A percentile compares a stretch with the other conserved stretches of the same genome.
These are phyloP conservation scores for Lasius platythorax DNA, from an alignment of 2,888 invertebrate genomes.

Conservation along the genomic window DNA sequence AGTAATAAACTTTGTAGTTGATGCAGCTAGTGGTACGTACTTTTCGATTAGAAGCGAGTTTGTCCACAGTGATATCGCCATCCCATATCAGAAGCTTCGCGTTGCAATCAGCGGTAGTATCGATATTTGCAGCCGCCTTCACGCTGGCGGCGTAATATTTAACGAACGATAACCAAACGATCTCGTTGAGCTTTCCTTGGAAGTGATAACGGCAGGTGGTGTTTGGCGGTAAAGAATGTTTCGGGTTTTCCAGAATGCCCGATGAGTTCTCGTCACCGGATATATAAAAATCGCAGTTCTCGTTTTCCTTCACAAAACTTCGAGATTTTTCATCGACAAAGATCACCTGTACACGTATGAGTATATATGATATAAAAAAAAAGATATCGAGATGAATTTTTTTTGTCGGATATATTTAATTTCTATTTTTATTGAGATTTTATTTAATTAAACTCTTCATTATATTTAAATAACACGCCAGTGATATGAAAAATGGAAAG, in stretches of 20 bases:
- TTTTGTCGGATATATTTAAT: not conserved
- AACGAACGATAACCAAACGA: conserved; percentile 94
- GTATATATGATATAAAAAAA: not conserved
- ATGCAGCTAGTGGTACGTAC: conserved; percentile 54
- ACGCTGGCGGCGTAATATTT: conserved; percentile 92
- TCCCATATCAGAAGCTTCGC: conserved; percentile 93
- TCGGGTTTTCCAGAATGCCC: conserved; percentile 91
- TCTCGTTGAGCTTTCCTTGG: conserved; percentile 91
- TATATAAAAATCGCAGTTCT: conserved; percentile 92
- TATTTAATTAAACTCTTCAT: not conserved
- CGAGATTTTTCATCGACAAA: conserved; percentile 92
- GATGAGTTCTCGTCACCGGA: conserved; percentile 92
- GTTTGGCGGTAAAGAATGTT: conserved; percentile 93
- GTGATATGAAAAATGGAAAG: not conserved
- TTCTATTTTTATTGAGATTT: not conserved
- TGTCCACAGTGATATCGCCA: conserved; percentile 86
- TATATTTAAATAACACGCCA: not conserved
- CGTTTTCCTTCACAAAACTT: conserved; percentile 91
- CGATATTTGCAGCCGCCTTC: conserved; percentile 89
- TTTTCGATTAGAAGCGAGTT: conserved; percentile 70
- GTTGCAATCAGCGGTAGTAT: conserved; percentile 90
- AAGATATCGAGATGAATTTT: not conserved
- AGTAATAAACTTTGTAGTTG: conserved; percentile 12
- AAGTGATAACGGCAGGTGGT: conserved; percentile 94
- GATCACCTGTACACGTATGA: conserved; percentile 87